A percentile compares a stretch with the other conserved stretches of the same genome.
Conservation (phyloP, 2,797 vertebrate species). For the Enteromius afrohamiltoni region DNA sequence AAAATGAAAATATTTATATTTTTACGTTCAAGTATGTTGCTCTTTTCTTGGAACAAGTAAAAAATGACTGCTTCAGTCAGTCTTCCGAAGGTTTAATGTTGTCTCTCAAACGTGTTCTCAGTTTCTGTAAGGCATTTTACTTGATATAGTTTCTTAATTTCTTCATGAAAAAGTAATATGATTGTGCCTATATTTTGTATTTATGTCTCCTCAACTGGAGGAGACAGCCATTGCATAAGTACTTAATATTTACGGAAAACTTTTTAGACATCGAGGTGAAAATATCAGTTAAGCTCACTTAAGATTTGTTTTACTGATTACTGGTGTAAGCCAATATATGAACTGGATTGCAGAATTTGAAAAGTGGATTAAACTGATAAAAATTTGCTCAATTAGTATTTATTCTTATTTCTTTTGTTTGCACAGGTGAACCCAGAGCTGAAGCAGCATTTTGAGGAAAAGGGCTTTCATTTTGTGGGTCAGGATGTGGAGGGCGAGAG, state of each 20-base stretch:
- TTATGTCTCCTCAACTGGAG: too few relatives aligned
- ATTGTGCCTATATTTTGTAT: too few relatives aligned
- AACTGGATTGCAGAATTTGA: neutral
- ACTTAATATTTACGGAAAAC: neutral
- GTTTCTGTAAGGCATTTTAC: neutral
- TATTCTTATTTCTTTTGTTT: neutral
- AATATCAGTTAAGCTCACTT: neutral
- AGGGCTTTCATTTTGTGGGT: conserved; percentile 90
- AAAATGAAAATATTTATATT: neutral
- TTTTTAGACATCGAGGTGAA: neutral
- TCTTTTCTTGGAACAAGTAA: neutral
- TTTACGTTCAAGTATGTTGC: neutral
- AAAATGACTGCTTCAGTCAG: neutral
- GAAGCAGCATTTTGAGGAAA: conserved; percentile 86
- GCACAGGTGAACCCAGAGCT: conserved; percentile 91
- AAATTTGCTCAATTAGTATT: neutral
- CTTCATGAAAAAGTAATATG: neutral
- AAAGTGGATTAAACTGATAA: neutral
- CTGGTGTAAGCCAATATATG: neutral
- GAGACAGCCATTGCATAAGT: neutral
- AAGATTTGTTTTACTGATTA: neutral
- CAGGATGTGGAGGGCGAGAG: conserved; percentile 94
- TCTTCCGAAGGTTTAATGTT: neutral
- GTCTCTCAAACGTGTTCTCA: neutral
- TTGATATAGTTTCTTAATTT: neutral